Evolutionary conservation across 2,888 invertebrate genomes (phyloP).

Genomic region (Platycnemis pennipes): DNA sequence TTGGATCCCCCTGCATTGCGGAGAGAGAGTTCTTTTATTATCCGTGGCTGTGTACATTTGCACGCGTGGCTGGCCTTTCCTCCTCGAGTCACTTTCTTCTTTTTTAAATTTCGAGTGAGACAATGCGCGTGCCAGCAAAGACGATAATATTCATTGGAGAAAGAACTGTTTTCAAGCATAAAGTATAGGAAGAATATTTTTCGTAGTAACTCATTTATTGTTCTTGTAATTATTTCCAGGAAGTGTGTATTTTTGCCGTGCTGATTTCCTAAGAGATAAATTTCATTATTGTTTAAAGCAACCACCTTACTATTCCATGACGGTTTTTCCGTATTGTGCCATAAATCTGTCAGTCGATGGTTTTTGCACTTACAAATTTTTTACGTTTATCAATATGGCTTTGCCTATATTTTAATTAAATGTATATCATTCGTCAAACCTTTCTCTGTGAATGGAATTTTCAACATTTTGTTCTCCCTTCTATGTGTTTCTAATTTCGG

Average conservation of each 20-base stretch:
- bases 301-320: background rate
- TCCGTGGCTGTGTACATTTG: background rate
- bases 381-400: too few relatives aligned
- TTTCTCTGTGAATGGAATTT: too few relatives aligned
- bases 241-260: background rate
- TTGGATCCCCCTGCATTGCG: constrained; percentile 55
- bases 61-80: background rate
- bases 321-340: background rate
- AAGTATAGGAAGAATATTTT: too few relatives aligned
- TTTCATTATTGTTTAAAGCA: background rate
- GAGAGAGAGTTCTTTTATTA: background rate
- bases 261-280: background rate
- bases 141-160: background rate
- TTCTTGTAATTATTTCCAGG: background rate
- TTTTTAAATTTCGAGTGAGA: background rate
- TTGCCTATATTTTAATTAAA: too few relatives aligned
- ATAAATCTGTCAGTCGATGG: too few relatives aligned
- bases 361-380: too few relatives aligned
- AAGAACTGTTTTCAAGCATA: background rate
- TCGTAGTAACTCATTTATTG: background rate
- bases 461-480: too few relatives aligned
- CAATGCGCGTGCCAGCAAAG: background rate
- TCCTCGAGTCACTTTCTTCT: background rate
- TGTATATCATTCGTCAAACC: too few relatives aligned
- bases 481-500: too few relatives aligned